Evolutionary conservation across 2,113 vertebrate genomes (phyloP).

Genomic region (Diadophis punctatus): DNA sequence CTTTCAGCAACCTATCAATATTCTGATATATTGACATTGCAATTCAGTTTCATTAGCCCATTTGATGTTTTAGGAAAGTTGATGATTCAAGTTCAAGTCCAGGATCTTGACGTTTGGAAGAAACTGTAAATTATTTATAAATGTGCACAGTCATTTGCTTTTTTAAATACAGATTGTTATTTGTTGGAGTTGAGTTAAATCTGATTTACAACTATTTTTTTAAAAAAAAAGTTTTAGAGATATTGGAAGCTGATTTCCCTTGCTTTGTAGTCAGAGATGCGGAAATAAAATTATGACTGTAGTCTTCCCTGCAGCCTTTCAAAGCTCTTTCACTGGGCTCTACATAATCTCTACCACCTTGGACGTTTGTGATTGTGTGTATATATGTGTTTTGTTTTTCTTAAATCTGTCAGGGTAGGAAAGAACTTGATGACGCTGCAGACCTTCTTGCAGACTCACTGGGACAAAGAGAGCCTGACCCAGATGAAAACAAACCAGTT

Average conservation of each 20-base stretch:
- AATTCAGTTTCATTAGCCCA: neutral
- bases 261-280: neutral
- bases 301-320: neutral
- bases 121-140: neutral
- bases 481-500: slow-evolving; percentile 68
- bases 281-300: neutral
- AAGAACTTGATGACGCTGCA: slow-evolving; percentile 67
- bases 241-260: fast-evolving
- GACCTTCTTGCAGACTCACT: slow-evolving; percentile 71
- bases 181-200: neutral
- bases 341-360: neutral
- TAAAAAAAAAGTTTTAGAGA: neutral
- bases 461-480: slow-evolving; percentile 69
- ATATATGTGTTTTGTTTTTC: neutral
- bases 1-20: neutral
- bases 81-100: neutral
- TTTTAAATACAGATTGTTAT: neutral
- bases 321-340: neutral
- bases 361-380: neutral
- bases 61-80: neutral
- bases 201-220: neutral
- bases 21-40: neutral
- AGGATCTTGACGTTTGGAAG: neutral
- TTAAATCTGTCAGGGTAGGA: slow-evolving; percentile 30
- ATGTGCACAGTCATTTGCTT: neutral